Evolutionary conservation across 2,888 invertebrate species (phyloP).

Genomic region (Teleogryllus oceanicus): DNA sequence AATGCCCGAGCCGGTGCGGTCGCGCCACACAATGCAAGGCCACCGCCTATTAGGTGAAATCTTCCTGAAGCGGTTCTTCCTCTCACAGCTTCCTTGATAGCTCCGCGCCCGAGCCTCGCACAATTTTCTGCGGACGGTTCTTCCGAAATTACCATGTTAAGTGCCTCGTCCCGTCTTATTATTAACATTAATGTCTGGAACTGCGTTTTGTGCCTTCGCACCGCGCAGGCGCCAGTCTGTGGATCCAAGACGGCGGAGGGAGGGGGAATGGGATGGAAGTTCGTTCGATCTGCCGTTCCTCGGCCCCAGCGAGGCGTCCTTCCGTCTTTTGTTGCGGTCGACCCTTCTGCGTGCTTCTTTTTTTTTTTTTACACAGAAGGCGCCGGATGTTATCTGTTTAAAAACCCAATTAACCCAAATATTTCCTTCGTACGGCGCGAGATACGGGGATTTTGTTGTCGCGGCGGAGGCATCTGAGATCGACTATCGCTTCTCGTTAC

Average conservation of each 20-base stretch:
- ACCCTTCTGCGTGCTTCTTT: neutral
- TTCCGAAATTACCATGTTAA: constrained; percentile 1
- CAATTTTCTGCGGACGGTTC: neutral
- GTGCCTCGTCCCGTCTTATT: neutral
- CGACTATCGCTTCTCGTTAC: neutral
- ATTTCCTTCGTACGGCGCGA: neutral
- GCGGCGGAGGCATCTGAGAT: neutral
- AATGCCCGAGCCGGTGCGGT: neutral
- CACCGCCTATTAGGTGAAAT: neutral
- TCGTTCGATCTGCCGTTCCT: neutral
- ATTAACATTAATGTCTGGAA: constrained; percentile 8
- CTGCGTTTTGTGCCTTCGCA: neutral
- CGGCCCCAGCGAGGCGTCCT: neutral
- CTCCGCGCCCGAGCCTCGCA: neutral
- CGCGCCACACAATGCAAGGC: neutral
- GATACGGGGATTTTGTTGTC: neutral
- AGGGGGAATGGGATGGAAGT: neutral
- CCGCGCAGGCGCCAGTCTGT: neutral
- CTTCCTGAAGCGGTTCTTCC: neutral
- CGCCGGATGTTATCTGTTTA: neutral
- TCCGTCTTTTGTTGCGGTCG: constrained; percentile 8
- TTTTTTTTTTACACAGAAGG: neutral
- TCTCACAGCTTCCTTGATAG: constrained; percentile 1
- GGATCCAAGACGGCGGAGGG: neutral
- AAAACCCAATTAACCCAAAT: constrained; percentile 9